Percentiles rank a stretch among this genome's conserved stretches.
Evolutionary conservation across 2,113 vertebrate genomes (phyloP).

Genomic region (Chrysemys picta): DNA sequence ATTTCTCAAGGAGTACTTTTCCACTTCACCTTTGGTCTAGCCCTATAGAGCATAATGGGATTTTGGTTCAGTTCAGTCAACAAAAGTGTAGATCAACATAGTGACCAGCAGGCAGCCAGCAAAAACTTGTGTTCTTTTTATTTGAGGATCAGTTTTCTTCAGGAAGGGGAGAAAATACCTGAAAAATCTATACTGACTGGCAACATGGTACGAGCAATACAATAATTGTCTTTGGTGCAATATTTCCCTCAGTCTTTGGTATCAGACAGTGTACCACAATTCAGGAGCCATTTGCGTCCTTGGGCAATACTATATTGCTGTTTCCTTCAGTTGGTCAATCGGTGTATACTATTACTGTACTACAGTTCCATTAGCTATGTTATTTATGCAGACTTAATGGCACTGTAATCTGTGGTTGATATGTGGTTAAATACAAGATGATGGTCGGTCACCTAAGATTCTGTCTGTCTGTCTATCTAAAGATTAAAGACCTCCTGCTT

Average conservation of each 20-base stretch:
- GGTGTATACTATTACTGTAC: background rate
- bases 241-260: background rate
- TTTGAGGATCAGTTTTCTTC: background rate
- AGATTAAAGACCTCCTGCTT: conserved; percentile 36
- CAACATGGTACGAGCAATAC: background rate
- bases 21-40: background rate
- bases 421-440: too few species aligned
- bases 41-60: background rate
- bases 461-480: background rate
- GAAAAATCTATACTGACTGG: background rate
- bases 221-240: background rate
- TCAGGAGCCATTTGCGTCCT: background rate
- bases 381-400: background rate
- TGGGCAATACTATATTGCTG: accelerated
- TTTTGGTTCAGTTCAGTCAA: background rate
- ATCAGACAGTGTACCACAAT: accelerated
- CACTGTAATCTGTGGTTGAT: background rate
- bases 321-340: background rate
- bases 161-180: background rate
- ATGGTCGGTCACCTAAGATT: background rate
- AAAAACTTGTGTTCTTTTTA: background rate
- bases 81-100: background rate
- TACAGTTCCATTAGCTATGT: background rate
- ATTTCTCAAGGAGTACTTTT: background rate
- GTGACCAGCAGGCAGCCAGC: background rate